Conservation (phyloP, 2,888 invertebrate genomes). For the Rhagophthalmus giganteus region DNA sequence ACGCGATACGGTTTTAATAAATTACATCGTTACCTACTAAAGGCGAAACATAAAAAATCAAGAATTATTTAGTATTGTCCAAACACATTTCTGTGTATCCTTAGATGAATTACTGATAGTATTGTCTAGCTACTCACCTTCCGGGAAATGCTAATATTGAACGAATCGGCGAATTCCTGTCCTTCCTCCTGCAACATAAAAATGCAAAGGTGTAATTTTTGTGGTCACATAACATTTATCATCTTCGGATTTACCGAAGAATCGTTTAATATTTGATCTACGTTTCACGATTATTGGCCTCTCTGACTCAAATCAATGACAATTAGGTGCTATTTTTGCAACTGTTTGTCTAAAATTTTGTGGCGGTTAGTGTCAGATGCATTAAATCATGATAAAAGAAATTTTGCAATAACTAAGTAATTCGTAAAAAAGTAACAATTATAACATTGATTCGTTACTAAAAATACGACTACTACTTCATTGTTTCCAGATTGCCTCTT, state of each 20-base stretch:
- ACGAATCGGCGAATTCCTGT: slow-evolving; percentile 23
- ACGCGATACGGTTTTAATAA: too few species aligned
- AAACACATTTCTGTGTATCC: slow-evolving; percentile 5
- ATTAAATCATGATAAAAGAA: too few species aligned
- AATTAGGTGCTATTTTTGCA: too few species aligned
- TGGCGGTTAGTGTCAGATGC: too few species aligned
- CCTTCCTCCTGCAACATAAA: slow-evolving; percentile 31
- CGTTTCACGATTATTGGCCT: slow-evolving; percentile 5
- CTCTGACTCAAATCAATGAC: slow-evolving; percentile 1
- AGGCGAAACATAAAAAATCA: too few species aligned
- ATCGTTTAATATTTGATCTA: slow-evolving; percentile 14
- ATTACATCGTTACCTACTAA: too few species aligned
- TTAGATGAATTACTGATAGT: slow-evolving; percentile 10
- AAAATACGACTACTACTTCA: not conserved
- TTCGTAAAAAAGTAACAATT: too few species aligned
- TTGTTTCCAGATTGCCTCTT: not conserved
- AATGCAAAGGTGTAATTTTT: slow-evolving; percentile 21
- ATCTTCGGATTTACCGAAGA: slow-evolving; percentile 22
- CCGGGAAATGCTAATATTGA: slow-evolving; percentile 21
- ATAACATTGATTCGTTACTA: too few species aligned
- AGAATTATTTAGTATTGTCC: too few species aligned
- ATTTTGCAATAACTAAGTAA: too few species aligned
- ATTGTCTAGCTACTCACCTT: slow-evolving; percentile 28
- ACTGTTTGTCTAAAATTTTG: not conserved
- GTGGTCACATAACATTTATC: slow-evolving; percentile 19